These are phyloP conservation scores for Symphodus melops DNA, from an alignment of 2,113 vertebrate genomes.

Conservation along the genomic window DNA sequence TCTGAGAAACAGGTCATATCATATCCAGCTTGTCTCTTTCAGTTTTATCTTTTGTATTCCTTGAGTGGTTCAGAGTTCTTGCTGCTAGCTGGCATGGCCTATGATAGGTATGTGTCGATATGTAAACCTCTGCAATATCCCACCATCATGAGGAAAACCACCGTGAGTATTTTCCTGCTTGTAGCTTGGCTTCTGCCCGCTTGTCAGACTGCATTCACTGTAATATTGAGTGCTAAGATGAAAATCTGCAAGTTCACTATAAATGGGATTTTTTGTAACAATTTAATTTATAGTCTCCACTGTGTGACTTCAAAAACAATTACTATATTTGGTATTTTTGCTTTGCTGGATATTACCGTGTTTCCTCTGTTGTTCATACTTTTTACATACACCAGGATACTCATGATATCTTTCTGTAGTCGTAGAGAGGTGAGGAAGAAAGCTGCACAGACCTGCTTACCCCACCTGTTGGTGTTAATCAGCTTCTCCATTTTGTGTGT, in stretches of 20 bases:
- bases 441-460: slow-evolving; percentile 53
- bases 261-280: slow-evolving; percentile 54
- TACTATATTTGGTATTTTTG: neutral
- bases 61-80: slow-evolving; percentile 15
- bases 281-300: slow-evolving; percentile 14
- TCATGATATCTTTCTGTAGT: slow-evolving; percentile 11
- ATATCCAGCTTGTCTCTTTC: slow-evolving; percentile 34
- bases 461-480: slow-evolving; percentile 47
- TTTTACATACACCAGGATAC: slow-evolving; percentile 49
- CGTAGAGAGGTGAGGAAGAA: slow-evolving; percentile 27
- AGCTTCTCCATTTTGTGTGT: slow-evolving; percentile 16
- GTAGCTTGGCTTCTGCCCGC: slow-evolving; percentile 14
- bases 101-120: slow-evolving; percentile 44
- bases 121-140: slow-evolving; percentile 45
- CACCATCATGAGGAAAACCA: slow-evolving; percentile 20
- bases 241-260: slow-evolving; percentile 17
- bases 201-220: neutral
- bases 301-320: neutral
- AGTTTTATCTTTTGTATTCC: slow-evolving; percentile 14
- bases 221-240: neutral
- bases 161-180: neutral
- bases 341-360: neutral
- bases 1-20: slow-evolving; percentile 38
- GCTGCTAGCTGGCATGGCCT: slow-evolving; percentile 24
- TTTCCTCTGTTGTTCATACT: slow-evolving; percentile 44